phyloP scores from a whole-genome alignment of 2,888 invertebrate species.

The Psococerastis gibbosa region DNA sequence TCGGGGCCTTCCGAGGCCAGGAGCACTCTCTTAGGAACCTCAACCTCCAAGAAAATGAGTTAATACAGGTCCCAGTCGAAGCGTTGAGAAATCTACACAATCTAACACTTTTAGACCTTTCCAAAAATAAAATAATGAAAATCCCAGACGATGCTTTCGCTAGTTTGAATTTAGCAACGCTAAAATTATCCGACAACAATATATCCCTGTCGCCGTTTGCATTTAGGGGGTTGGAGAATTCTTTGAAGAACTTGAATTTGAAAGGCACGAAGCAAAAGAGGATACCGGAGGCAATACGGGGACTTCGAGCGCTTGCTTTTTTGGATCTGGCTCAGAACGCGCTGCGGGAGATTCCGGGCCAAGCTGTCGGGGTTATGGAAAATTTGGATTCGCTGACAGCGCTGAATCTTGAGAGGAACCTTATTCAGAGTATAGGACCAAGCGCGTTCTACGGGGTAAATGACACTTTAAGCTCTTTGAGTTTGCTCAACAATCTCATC shows the following conservation, averaged over 20 bases:
- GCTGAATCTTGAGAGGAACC: conserved; percentile 71
- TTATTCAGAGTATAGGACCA: conserved; percentile 56
- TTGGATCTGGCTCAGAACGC: conserved; percentile 79
- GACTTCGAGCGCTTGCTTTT: conserved; percentile 62
- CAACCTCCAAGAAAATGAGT: conserved; percentile 66
- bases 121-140: conserved; percentile 53
- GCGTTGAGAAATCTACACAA: conserved; percentile 47
- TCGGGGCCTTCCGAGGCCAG: conserved; percentile 64
- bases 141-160: conserved; percentile 60
- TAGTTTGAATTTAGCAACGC: conserved; percentile 54
- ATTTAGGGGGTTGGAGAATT: conserved; percentile 59
- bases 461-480: conserved; percentile 68
- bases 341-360: conserved; percentile 58
- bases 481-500: conserved; percentile 71
- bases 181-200: conserved; percentile 77
- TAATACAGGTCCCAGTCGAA: conserved; percentile 56
- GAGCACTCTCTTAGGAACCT: conserved; percentile 62
- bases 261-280: conserved; percentile 67
- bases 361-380: conserved; percentile 47
- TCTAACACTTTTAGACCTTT: conserved; percentile 63
- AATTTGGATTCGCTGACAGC: conserved; percentile 67
- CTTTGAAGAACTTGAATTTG: conserved; percentile 71
- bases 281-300: conserved; percentile 60
- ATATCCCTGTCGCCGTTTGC: conserved; percentile 49
- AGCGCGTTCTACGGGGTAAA: conserved; percentile 63